These are phyloP conservation scores for Parotia lawesii DNA, from an alignment of 2,113 vertebrate genomes.

Conservation along the genomic window DNA sequence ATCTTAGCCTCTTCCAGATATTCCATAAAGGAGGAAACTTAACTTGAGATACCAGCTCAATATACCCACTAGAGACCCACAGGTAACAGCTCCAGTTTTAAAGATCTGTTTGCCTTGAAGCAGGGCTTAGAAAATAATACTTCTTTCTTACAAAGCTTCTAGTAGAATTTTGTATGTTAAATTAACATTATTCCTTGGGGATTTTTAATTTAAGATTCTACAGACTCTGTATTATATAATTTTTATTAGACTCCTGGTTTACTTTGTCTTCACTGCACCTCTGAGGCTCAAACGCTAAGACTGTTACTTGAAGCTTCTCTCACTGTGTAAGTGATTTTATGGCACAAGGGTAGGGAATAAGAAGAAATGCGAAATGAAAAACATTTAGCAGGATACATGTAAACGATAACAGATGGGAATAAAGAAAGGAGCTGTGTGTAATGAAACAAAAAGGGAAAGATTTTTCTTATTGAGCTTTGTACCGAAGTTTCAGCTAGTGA, in stretches of 20 bases:
- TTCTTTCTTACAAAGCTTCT: neutral
- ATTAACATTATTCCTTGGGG: constrained; percentile 1
- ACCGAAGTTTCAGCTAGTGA: neutral
- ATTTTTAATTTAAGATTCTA: constrained; percentile 31
- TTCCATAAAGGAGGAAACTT: neutral
- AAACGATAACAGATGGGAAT: neutral
- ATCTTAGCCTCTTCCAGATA: neutral
- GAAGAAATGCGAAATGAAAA: neutral
- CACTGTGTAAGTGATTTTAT: neutral
- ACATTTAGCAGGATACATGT: neutral
- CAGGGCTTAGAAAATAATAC: neutral
- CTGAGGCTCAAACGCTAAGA: neutral
- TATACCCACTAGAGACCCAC: neutral
- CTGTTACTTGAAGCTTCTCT: neutral
- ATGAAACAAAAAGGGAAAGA: neutral
- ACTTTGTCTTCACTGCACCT: neutral
- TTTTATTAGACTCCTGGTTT: neutral
- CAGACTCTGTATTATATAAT: neutral
- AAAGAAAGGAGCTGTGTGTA: neutral
- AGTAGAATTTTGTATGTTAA: neutral
- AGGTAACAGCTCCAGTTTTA: neutral
- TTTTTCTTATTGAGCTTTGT: neutral
- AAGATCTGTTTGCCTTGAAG: neutral
- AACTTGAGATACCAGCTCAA: neutral
- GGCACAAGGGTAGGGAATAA: neutral